Evolutionary conservation across 2,113 vertebrate genomes (phyloP), one percentile per base, ranked within the genome.

Genomic region (Argyrosomus japonicus): DNA sequence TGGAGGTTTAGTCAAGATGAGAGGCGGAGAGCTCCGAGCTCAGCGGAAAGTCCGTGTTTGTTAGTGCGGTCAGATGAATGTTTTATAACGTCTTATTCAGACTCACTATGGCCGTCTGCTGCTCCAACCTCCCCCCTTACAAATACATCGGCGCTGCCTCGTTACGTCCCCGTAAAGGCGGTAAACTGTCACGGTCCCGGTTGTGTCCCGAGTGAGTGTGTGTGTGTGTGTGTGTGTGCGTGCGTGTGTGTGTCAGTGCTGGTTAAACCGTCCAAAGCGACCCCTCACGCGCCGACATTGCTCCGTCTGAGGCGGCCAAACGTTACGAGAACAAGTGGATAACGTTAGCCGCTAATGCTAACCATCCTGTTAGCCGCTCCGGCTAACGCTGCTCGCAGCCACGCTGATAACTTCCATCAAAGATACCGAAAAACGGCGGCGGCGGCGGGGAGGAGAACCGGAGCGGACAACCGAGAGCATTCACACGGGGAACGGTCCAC

Each of bases 301-400:
- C 83, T 86, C 85, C 68, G 84, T 48, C 19, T 10, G 81, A 45
- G 45, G 81, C 77, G 50, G 64, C 10, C 61, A 67, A 70, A 71
- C 45, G 70, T 64, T 40, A 70, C 3, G 81, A 91, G 93, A 94
- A 93, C 92, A 92, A 94, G 93, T 92, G 92, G 87, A 92, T 89
- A 74, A 53, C 73, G 87, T 88, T 91, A 92, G 87, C 91, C 43
- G 91, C 92, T 92, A 93, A 87, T 43, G 90, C 87, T 92, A 93
- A 11, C 84, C 70, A 47, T 69, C 75, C 79, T 84, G 91, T 57
- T 92, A 93, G 90, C 91, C n/a, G 85, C 87, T 19, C 47, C 6
- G 75, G 91, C 91, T 92, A 91, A 87, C 91, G 84, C 88, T 60
- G 82, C 88, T 56, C 71, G 74, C 32, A 92, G 84, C 88, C 84